Conservation (phyloP, 23 tunicate genomes). For the Trididemnum clinides region DNA sequence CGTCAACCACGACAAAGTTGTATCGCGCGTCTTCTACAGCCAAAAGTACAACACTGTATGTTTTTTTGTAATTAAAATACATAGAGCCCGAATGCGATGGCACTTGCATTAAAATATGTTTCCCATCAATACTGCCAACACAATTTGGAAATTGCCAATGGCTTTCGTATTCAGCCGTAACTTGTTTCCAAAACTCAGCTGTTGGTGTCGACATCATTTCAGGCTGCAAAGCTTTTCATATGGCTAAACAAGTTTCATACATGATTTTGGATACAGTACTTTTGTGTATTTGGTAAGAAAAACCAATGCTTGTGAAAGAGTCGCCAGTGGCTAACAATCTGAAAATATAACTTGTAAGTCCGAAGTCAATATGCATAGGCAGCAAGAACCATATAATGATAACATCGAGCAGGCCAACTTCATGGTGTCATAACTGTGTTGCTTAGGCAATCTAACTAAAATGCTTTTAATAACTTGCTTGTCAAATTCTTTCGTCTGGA, state of each 20-base stretch:
- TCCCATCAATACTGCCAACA: conserved; percentile 54
- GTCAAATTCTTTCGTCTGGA: no score
- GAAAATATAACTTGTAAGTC: no score
- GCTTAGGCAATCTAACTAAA: no score
- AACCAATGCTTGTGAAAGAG: not conserved
- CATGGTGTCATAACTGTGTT: no score
- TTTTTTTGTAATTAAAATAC: conserved; percentile 47
- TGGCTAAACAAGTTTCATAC: conserved; percentile 32
- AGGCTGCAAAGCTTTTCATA: conserved; percentile 38
- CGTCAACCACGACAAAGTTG: conserved; percentile 23
- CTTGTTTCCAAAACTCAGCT: not conserved
- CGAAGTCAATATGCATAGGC: no score
- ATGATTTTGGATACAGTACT: conserved; percentile 22
- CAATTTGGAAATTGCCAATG: conserved; percentile 51
- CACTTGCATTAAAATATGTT: conserved; percentile 29
- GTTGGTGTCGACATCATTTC: conserved; percentile 9
- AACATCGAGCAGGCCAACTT: no score
- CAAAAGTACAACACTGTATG: conserved; percentile 33
- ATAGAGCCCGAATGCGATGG: conserved; percentile 46
- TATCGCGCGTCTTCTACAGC: conserved; percentile 46
- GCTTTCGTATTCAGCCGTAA: not conserved
- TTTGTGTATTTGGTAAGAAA: conserved; percentile 9
- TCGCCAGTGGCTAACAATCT: not conserved
- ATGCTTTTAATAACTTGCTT: no score
- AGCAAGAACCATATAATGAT: no score